A percentile compares a stretch with the other conserved stretches of the same genome.
phyloP scores from a whole-genome alignment of 1,140 invertebrate genomes.

The Aphelenchoides fujianensis region DNA sequence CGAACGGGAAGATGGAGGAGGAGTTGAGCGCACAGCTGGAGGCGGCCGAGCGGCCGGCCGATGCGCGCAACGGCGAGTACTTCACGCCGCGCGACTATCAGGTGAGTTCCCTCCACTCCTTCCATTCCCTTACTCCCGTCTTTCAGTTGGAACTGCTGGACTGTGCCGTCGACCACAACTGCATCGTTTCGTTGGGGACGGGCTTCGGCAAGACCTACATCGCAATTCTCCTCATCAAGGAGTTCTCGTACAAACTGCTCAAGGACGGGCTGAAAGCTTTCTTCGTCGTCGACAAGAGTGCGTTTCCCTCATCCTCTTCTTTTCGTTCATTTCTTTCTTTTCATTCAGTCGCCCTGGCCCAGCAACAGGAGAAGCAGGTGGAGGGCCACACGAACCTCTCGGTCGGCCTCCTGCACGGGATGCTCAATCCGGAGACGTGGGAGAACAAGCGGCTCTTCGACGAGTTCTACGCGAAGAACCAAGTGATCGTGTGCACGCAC shows the following conservation, averaged over 20 bases:
- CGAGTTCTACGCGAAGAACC: conserved; percentile 52
- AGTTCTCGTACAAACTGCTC: conserved; percentile 67
- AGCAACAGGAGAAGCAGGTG: conserved; percentile 75
- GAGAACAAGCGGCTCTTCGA: conserved; percentile 71
- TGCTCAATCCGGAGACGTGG: conserved; percentile 56
- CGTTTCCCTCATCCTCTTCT: too few relatives aligned
- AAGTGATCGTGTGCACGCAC: conserved; percentile 79
- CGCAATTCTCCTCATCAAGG: conserved; percentile 76
- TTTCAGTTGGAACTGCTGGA: conserved; percentile 69
- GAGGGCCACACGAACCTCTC: conserved; percentile 68
- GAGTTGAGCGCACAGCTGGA: conserved; percentile 2
- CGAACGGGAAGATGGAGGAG: too few relatives aligned
- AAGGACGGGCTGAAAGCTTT: conserved; percentile 55
- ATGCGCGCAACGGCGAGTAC: conserved; percentile 13
- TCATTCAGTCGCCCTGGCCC: conserved; percentile 72
- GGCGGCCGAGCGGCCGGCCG: not conserved
- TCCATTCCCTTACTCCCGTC: not conserved
- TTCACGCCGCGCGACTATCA: conserved; percentile 53
- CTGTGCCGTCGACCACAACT: conserved; percentile 73
- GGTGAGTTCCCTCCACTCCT: conserved; percentile 24
- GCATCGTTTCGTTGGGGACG: conserved; percentile 83
- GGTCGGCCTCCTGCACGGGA: conserved; percentile 67
- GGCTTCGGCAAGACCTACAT: conserved; percentile 89
- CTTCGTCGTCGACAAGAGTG: conserved; percentile 65
- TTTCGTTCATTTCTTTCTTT: not conserved